phyloP scores from a whole-genome alignment of 1,140 invertebrate species.

The Melanaphis sacchari region DNA sequence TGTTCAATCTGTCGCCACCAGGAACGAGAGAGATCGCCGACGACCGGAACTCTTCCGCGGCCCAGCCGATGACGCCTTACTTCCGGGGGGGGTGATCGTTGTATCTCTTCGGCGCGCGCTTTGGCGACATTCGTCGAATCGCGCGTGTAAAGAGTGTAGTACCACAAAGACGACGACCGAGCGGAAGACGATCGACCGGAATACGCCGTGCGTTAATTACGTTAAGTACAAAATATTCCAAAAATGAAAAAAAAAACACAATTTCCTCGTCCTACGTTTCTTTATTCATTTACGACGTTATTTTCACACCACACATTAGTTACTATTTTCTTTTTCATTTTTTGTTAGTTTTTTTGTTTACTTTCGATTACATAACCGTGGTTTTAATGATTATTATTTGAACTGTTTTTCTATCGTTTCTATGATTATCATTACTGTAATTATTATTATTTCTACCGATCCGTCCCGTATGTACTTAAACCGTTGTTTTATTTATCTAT shows the following conservation, averaged over 20 bases:
- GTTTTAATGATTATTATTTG: not conserved
- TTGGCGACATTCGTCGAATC: not conserved
- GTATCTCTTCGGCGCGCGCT: too few relatives aligned
- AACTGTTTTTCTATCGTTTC: not conserved
- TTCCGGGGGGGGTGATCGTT: too few relatives aligned
- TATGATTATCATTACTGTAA: not conserved
- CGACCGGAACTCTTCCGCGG: not conserved
- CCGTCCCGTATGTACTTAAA: constrained; percentile 38
- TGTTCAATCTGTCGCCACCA: not conserved
- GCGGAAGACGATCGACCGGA: not conserved
- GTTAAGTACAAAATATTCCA: not conserved
- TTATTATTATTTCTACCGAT: not conserved
- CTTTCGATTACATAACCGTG: not conserved
- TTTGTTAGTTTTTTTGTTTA: not conserved
- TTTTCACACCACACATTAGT: not conserved
- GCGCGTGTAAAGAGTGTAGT: too few relatives aligned
- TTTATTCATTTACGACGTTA: not conserved
- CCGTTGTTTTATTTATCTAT: not conserved
- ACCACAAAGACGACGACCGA: not conserved
- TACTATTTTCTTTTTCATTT: not conserved
- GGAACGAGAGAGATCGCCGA: not conserved
- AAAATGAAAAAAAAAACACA: not conserved
- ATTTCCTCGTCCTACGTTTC: not conserved
- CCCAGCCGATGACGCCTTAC: too few relatives aligned
- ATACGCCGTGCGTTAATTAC: not conserved